A percentile compares a stretch with the other conserved stretches of the same genome.
Evolutionary conservation across 1,140 invertebrate genomes (phyloP).

Genomic region (Stegodyphus mimosarum): DNA sequence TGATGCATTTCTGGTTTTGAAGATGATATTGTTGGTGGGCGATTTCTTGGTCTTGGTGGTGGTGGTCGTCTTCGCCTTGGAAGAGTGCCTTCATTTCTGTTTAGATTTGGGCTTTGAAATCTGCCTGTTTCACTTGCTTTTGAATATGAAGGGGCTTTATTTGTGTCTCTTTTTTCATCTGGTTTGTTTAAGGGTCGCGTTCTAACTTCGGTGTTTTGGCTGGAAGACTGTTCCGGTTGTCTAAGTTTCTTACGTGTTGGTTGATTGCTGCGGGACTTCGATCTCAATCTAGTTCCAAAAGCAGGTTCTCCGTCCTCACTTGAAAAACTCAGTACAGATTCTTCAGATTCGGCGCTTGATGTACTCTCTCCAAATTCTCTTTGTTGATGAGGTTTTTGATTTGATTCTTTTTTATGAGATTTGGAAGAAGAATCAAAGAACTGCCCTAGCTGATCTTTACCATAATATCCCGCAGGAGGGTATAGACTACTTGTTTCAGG

Average conservation of each 20-base stretch:
- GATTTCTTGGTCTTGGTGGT: not conserved
- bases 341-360: conserved; percentile 30
- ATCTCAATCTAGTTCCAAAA: conserved; percentile 45
- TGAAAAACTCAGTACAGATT: conserved; percentile 14
- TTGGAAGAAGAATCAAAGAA: conserved; percentile 49
- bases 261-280: conserved; percentile 1
- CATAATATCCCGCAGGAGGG: conserved; percentile 53
- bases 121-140: not conserved
- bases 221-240: conserved; percentile 22
- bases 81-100: not conserved
- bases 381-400: not conserved
- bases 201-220: conserved; percentile 32
- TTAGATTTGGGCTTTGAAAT: not conserved
- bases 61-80: conserved; percentile 9
- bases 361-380: conserved; percentile 23
- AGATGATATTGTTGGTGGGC: not conserved
- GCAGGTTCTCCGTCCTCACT: conserved; percentile 36
- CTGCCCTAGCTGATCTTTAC: conserved; percentile 50
- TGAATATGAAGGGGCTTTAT: not conserved
- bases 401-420: conserved; percentile 30
- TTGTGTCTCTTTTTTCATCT: not conserved
- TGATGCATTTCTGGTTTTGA: conserved; percentile 12
- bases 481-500: conserved; percentile 40
- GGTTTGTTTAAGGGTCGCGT: not conserved
- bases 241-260: not conserved